phyloP scores from a whole-genome alignment of 2,888 invertebrate species.

The Agriopis aurantiaria region DNA sequence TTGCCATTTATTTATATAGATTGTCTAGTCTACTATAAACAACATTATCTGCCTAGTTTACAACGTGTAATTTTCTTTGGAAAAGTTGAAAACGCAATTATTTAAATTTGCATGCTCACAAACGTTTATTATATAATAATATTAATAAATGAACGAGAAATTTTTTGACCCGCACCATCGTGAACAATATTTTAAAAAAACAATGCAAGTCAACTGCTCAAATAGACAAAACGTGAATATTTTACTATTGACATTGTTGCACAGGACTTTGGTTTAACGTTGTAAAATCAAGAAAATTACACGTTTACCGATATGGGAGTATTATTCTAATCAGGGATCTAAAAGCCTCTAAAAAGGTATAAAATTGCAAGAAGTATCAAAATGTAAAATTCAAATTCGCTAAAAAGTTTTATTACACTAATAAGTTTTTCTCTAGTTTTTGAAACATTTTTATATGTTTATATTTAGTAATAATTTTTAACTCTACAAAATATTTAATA shows the following conservation, averaged over 20 bases:
- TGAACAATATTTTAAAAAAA: no score
- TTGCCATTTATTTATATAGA: not conserved
- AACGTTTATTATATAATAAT: no score
- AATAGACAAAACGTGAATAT: no score
- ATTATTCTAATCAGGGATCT: not conserved
- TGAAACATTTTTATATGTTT: conserved; percentile 4
- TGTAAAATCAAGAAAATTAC: conserved; percentile 1
- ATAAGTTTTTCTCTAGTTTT: not conserved
- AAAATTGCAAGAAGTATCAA: conserved; percentile 28
- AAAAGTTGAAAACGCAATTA: not conserved
- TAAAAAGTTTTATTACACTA: conserved; percentile 8
- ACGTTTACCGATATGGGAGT: not conserved
- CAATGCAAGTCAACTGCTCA: no score
- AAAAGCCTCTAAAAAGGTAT: conserved; percentile 16
- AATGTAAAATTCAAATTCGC: conserved; percentile 8
- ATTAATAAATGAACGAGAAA: no score
- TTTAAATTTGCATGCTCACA: no score
- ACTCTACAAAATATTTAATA: conserved; percentile 1
- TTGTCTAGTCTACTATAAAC: not conserved
- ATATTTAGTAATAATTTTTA: not conserved
- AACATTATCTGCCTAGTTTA: not conserved
- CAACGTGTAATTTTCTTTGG: conserved; percentile 1
- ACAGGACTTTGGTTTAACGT: not conserved
- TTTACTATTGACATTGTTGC: no score
- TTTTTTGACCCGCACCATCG: no score